Evolutionary conservation across 1,140 invertebrate genomes (phyloP).

Genomic region (Drosophila fuyamai): DNA sequence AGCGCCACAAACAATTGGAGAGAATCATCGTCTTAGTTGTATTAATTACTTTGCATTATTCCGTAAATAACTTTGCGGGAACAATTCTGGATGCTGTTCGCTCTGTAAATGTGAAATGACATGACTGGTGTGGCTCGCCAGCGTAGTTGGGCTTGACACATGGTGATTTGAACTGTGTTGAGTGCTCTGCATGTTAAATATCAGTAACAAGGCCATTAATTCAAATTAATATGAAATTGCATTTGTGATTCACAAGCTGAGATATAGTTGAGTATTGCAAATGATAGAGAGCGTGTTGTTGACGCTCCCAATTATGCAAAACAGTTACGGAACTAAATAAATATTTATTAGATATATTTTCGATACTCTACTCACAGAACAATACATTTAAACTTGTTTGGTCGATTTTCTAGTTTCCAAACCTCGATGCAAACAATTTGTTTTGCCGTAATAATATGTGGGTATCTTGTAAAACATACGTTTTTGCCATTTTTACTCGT

Average conservation of each 20-base stretch:
- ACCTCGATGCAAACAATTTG: no score
- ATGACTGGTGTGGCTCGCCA: conserved; percentile 28
- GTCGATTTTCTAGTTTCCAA: no score
- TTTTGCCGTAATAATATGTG: no score
- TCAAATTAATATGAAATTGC: conserved; percentile 68
- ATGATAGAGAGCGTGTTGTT: conserved; percentile 14
- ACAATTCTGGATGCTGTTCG: conserved; percentile 32
- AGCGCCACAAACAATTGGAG: conserved; percentile 46
- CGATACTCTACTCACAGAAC: not conserved
- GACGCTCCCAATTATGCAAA: conserved; percentile 56
- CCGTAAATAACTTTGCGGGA: conserved; percentile 61
- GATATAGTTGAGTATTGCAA: conserved; percentile 26
- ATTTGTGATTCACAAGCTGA: conserved; percentile 27
- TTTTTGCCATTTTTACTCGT: not conserved
- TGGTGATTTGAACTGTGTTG: conserved; percentile 25
- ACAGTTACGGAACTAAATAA: not conserved
- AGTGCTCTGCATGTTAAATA: conserved; percentile 41
- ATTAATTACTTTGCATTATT: conserved; percentile 80
- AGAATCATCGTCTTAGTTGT: conserved; percentile 33
- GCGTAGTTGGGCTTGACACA: conserved; percentile 41
- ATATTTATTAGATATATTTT: not conserved
- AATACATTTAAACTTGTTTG: not conserved
- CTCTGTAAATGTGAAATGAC: conserved; percentile 8
- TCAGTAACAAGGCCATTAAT: conserved; percentile 59
- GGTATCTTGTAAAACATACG: no score